phyloP scores from a whole-genome alignment of 2,888 invertebrate species.

The Hydrotaea cyrtoneurina region DNA sequence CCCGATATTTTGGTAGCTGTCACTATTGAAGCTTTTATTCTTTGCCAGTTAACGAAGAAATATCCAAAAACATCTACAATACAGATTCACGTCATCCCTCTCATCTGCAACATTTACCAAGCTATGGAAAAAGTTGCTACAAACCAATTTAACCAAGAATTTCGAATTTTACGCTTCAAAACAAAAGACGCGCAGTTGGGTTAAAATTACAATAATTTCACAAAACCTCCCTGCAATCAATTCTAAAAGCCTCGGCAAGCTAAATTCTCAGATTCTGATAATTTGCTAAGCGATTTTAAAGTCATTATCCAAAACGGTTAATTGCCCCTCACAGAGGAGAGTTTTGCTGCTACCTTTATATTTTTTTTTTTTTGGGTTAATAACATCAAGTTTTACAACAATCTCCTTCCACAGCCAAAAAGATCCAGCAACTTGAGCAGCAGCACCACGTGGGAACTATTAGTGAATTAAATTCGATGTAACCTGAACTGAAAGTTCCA shows the following conservation, averaged over 20 bases:
- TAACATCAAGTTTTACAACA: slow-evolving; percentile 19
- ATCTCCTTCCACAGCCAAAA: background rate
- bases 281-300: background rate
- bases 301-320: background rate
- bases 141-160: background rate
- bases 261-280: slow-evolving; percentile 19
- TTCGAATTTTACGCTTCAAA: background rate
- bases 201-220: background rate
- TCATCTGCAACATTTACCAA: too few species aligned
- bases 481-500: background rate
- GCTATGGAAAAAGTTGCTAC: too few species aligned
- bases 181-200: background rate
- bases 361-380: background rate
- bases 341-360: background rate
- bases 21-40: too few species aligned
- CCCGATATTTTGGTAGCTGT: too few species aligned
- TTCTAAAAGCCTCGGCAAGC: background rate
- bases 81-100: too few species aligned
- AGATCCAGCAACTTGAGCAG: background rate
- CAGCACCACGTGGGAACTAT: slow-evolving; percentile 20
- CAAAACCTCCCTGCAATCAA: background rate
- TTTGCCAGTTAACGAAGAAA: too few species aligned
- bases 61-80: too few species aligned
- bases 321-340: background rate
- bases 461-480: slow-evolving; percentile 27